Evolutionary conservation across 2,113 vertebrate genomes (phyloP), one percentile per base, ranked within the genome.

Genomic region (Rhizomys pruinosus): DNA sequence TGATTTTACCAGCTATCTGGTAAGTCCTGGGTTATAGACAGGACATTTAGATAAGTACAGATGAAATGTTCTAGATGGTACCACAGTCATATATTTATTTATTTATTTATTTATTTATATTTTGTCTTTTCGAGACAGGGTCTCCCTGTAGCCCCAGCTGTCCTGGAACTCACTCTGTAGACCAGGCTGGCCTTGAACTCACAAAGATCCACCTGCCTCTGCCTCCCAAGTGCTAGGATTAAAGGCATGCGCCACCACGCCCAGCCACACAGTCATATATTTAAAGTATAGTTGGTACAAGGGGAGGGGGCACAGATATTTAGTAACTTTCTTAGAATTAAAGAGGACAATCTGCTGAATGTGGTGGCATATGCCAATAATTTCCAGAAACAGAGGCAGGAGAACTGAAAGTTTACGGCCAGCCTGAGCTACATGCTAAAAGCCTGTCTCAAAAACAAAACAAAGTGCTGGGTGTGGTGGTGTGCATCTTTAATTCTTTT

Each of bases 41-140:
- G 73, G 39, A 37, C 23, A 85, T 44, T 76, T 87, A 90, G 80
- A 80, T 74, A 29, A 63, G 27, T 44, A 7, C 6, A 85, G 61
- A 32, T 25, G 55, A 88, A 86, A 57, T 52, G 4, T n/a, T 82
- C 63, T 76, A 82, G 63, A 80, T 72, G 59, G 34, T 69, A 16
- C 77, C 22, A 57, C 5, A 27, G 77, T 61, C 89, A 19, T 15
- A 89, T 66, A 78, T 77, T 82, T 52, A 77, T 15, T 85, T 66
- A 78, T 77, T 82, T 52, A 77, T 15, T 85, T 66, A 78, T 77
- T 82, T 52, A 77, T n/a, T n/a, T n/a, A n/a, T n/a, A n/a, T n/a
- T n/a, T n/a, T n/a, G n/a, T n/a, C n/a, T n/a, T n/a, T n/a, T n/a
- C n/a, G n/a, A n/a, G n/a, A n/a, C n/a, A n/a, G n/a, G n/a, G n/a